Evolutionary conservation across 2,888 invertebrate genomes (phyloP), one percentile per base, ranked within the genome.

Genomic region (Tineola bisselliella): DNA sequence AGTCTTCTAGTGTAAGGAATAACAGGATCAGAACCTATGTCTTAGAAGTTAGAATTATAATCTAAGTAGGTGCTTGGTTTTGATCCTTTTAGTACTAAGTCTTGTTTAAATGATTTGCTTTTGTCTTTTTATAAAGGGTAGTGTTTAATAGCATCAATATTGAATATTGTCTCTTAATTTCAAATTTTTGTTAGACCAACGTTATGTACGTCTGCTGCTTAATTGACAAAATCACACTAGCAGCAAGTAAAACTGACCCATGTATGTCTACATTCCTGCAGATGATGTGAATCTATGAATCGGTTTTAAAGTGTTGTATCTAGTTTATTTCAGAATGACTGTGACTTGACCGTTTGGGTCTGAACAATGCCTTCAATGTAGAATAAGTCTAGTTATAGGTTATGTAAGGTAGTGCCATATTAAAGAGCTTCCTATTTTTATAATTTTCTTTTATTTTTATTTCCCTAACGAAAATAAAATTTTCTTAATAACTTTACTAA

Each of bases 361-460:
- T 61, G 64, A 62, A 66, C 64, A 66, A 68, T 71, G 74, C 72
- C 76, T 75, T 74, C 64, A 69, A 63, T 58, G 63, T 63, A 60
- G 59, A 54, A 18, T 54, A 59, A 54, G 17, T 57, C 15, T 61
- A 56, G 54, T 54, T 61, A 8, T 56, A 60, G 48, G 61, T 74
- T 77, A 73, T 79, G 70, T 84, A 82, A 79, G 77, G 77, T 87
- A 86, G 86, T 87, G 86, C 86, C 86, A 87, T 87, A 87, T 81
- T 86, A 87, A 84, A 87, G 86, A 86, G 86, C 86, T 87, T 87
- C 84, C 84, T 80, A 84, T 62, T 62, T 84, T 86, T 84, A 83
- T 77, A 75, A 25, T 25, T 48, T 48, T 63, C 57, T 38, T 64
- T 68, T 62, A 61, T 63, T 61, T 59, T 25, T n/a, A n/a, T n/a